Evolutionary conservation across 2,113 vertebrate genomes (phyloP).

Genomic region (Chamaea fasciata): DNA sequence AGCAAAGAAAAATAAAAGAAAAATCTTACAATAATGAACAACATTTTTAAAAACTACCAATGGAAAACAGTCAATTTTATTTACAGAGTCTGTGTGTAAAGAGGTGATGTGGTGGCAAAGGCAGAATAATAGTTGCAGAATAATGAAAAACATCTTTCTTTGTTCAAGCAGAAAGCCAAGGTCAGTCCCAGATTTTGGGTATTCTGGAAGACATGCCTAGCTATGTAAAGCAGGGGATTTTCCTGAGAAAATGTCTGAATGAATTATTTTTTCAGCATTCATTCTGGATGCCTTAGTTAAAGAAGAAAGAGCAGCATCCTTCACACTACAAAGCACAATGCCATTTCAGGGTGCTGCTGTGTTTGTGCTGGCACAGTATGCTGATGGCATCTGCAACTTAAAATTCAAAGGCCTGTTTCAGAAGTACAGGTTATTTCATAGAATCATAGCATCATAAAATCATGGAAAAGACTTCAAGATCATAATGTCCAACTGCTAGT

Average conservation of each 20-base stretch:
- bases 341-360: neutral
- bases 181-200: neutral
- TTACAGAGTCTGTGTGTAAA: neutral
- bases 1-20: neutral
- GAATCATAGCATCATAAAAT: neutral
- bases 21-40: neutral
- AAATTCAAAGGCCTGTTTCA: neutral
- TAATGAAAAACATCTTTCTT: neutral
- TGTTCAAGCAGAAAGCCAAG: neutral
- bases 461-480: neutral
- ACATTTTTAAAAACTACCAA: neutral
- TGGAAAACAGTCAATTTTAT: neutral
- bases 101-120: neutral
- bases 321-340: neutral
- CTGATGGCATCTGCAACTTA: neutral
- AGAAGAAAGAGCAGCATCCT: neutral
- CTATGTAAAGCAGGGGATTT: neutral
- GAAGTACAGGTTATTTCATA: neutral
- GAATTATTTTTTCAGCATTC: neutral
- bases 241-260: neutral
- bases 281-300: neutral
- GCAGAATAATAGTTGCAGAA: neutral
- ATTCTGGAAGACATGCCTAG: neutral
- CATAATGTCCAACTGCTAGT: neutral
- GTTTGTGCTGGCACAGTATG: neutral